phyloP scores from a whole-genome alignment of 2,888 invertebrate genomes.

The Melipona bicolor region DNA sequence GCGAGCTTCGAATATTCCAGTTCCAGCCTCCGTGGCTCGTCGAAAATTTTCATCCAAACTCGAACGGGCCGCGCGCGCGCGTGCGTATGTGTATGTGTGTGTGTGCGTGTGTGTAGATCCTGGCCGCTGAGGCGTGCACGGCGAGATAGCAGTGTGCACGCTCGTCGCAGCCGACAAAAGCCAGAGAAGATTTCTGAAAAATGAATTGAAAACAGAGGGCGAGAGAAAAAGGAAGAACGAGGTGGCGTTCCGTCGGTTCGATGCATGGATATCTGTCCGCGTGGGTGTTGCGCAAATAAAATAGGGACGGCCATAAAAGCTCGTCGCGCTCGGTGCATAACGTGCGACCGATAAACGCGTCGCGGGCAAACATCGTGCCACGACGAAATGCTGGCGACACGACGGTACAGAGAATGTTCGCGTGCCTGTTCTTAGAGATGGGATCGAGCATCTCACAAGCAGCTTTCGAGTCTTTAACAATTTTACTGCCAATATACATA shows the following conservation, averaged over 20 bases:
- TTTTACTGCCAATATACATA: no score
- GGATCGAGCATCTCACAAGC: no score
- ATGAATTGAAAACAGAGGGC: background rate
- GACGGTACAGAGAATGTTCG: constrained; percentile 15
- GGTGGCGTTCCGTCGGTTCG: constrained; percentile 6
- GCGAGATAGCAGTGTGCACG: background rate
- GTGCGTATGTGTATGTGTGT: background rate
- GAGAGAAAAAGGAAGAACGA: background rate
- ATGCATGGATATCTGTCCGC: constrained; percentile 52
- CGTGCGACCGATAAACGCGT: constrained; percentile 48
- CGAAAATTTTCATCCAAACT: constrained; percentile 42
- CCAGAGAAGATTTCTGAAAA: constrained; percentile 1
- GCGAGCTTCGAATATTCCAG: constrained; percentile 55
- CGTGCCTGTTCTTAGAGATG: background rate
- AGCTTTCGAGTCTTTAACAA: no score
- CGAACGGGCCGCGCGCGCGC: background rate
- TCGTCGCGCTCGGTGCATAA: constrained; percentile 38
- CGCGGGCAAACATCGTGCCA: constrained; percentile 19
- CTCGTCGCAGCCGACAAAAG: constrained; percentile 5
- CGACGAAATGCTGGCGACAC: constrained; percentile 7
- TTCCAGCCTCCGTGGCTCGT: background rate
- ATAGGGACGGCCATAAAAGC: constrained; percentile 50
- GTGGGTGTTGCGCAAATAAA: constrained; percentile 58
- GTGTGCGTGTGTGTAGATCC: background rate
- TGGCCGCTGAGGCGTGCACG: no score